Conservation (phyloP, 2,113 vertebrate species). For the Corynorhinus townsendii region DNA sequence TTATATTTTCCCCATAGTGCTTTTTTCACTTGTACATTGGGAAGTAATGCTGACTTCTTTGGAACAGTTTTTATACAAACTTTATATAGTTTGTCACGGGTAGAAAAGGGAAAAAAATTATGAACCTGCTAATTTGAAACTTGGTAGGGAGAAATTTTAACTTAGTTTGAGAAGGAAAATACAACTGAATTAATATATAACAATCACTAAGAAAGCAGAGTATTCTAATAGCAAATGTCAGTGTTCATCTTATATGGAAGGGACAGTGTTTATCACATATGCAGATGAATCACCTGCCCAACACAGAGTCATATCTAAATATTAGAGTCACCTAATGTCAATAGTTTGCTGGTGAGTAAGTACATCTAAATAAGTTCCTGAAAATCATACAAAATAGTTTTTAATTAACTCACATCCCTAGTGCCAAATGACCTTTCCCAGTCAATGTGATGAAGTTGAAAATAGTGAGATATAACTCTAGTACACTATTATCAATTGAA, state of each 20-base stretch:
- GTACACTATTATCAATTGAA: neutral
- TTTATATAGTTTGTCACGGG: neutral
- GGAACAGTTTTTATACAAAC: neutral
- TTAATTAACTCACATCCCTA: neutral
- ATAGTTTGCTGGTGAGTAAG: neutral
- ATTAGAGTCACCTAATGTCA: neutral
- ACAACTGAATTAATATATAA: neutral
- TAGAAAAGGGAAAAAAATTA: neutral
- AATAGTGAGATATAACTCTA: neutral
- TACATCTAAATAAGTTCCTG: neutral
- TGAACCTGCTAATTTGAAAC: neutral
- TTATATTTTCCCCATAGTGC: neutral
- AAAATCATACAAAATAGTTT: neutral
- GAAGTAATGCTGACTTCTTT: neutral
- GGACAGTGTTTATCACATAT: neutral
- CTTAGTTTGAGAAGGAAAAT: neutral
- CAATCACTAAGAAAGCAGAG: neutral
- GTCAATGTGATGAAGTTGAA: neutral
- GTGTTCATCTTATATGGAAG: neutral
- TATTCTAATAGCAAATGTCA: neutral
- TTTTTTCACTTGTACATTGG: neutral
- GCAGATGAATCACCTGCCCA: neutral
- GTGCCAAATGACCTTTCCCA: neutral
- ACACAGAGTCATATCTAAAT: neutral
- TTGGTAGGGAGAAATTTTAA: neutral